Evolutionary conservation across 2,888 invertebrate genomes (phyloP), one percentile per base, ranked within the genome.

Genomic region (Hypomecis atomaria): DNA sequence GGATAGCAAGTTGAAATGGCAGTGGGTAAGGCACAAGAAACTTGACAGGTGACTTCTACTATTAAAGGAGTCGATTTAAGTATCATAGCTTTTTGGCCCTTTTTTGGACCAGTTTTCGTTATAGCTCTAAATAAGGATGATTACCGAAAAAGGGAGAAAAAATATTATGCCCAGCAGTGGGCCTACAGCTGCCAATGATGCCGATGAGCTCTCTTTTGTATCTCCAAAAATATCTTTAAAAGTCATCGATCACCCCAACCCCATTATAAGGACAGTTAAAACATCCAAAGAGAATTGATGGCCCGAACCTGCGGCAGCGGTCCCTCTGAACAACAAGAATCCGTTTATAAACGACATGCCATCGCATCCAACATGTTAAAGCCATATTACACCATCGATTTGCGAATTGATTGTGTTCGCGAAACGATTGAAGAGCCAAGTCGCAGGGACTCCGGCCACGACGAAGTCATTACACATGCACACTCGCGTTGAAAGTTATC

Each of bases 311-410:
- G 54, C n/a, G 11, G 3, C 40, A n/a, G 48, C 47, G 54, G 48
- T 42, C 54, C 9, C 36, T 60, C 42, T 54, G 43, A 54, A 54
- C 54, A 55, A 37, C 49, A 23, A 13, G n/a, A 33, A 9, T 23
- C 5, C 48, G 34, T 48, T 55, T 36, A 37, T 49, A 48, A 8
- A 43, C 6, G 49, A 49, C 50, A 44, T 49, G 37, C 38, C 10
- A n/a, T 47, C 8, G 36, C 48, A 36, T 3, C 8, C 11, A 33
- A 43, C 43, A 49, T 61, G 40, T 11, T 54, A 42, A 5, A 36
- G 42, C 48, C 10, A 1, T 11, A 34, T 5, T 36, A 48, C 36
- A 48, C 48, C 36, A n/a, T 36, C 36, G 48, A 48, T 48, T 48
- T 48, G 8, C 36, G 34, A 48, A 33, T 7, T 10, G 7, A 40